Evolutionary conservation across 1,140 invertebrate genomes (phyloP).

Genomic region (Pogonomyrmex barbatus): DNA sequence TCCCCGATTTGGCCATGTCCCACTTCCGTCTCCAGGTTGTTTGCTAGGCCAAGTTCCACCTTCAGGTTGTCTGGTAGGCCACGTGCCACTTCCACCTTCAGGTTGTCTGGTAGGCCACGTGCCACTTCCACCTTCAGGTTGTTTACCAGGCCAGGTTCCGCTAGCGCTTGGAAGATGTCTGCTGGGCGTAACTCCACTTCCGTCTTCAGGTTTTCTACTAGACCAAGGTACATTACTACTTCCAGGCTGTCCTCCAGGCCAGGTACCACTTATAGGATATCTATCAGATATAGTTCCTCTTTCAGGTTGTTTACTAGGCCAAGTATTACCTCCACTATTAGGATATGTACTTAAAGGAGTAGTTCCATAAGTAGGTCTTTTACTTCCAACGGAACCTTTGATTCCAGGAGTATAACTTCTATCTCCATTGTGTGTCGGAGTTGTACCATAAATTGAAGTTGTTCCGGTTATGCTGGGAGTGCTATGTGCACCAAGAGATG

Average conservation of each 20-base stretch:
- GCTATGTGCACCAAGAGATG: neutral
- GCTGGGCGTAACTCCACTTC: conserved; percentile 11
- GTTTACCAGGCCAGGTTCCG: neutral
- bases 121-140: neutral
- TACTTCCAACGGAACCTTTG: neutral
- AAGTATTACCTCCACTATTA: neutral
- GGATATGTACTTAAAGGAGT: neutral
- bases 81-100: neutral
- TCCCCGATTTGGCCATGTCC: neutral
- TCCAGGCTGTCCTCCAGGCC: neutral
- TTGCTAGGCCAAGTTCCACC: neutral
- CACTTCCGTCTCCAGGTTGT: neutral
- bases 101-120: neutral
- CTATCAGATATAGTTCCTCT: neutral
- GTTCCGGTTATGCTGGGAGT: neutral
- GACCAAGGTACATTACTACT: neutral
- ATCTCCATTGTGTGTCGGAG: neutral
- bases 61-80: neutral
- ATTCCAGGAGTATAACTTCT: conserved; percentile 8
- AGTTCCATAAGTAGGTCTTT: conserved; percentile 11
- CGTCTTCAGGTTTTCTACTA: neutral
- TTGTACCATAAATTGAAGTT: neutral
- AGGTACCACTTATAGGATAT: neutral
- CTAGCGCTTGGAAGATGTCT: neutral
- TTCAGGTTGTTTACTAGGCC: neutral